Base-by-base conservation (phyloP, 1,140 invertebrate genomes). In the Stenopsyche tienmushanensis region DNA sequence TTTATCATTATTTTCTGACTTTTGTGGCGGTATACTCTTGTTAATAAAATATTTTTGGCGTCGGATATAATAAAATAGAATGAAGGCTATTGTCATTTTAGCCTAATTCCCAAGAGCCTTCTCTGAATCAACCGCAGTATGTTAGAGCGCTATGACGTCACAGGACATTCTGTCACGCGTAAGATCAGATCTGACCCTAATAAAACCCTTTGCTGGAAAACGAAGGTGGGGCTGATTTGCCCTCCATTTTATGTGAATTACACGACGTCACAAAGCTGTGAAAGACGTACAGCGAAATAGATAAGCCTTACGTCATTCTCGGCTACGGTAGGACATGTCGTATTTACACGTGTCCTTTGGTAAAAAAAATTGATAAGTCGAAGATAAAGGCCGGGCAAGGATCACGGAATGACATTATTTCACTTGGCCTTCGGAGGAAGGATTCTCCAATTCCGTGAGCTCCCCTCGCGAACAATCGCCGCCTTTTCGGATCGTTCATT, bases 401-500 rank as follows among this genome's bases (percentile, higher is more conserved):
- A n/a, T n/a, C n/a, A n/a, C n/a, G n/a, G 47, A 50, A 5, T 3
- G 47, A 50, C 9, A 20, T n/a, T 18, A 20, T 21, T 50, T 20
- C 47, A 45, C 5, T 45, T 45, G 47, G 47, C 3, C 21, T 5
- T 2, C 47, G 47, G 3, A 49, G 15, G 47, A 20, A 23, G 21
- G n/a, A 15, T 42, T 17, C 41, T 42, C 41, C 41, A n/a, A 39
- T 7, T 7, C 34, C 7, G 7, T n/a, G 41, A 17, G 41, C 18
- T 13, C 9, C 8, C 45, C 2, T 3, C 55, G 18, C 55, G 55
- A 47, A 57, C 34, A 58, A 58, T 58, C 55, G 59, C 25, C 44
- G 45, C 20, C 47, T 42, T 34, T 34, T 41, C 29, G 64, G 39
- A n/a, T 20, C 29, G 64, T 53, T 66, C 47, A 21, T 50, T 53